Evolutionary conservation across 1,140 invertebrate genomes (phyloP).

Genomic region (Brachionus asplanchnoidis): DNA sequence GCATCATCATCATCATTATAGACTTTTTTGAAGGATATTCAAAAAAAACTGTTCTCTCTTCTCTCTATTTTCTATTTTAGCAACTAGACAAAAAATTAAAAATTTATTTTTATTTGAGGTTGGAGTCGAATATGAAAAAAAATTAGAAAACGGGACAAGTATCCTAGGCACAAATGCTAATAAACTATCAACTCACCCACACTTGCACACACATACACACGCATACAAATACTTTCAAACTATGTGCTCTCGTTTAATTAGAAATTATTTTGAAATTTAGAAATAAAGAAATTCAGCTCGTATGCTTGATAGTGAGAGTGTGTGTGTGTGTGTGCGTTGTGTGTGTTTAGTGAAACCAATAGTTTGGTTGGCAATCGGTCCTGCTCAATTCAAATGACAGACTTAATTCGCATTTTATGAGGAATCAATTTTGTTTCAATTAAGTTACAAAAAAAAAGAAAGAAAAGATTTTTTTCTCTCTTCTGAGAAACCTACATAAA

Average conservation of each 20-base stretch:
- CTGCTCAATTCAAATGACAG: background rate
- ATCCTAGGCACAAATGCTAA: background rate
- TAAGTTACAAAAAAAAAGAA: background rate
- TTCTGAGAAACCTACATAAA: background rate
- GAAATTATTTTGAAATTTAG: background rate
- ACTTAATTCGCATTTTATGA: background rate
- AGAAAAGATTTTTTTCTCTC: background rate
- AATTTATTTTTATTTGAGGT: background rate
- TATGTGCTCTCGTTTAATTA: background rate
- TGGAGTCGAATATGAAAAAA: background rate
- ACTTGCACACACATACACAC: background rate
- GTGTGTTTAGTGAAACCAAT: background rate
- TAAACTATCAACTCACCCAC: background rate
- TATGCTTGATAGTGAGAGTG: background rate
- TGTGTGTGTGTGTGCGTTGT: background rate
- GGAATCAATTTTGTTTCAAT: background rate
- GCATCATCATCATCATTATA: slow-evolving; percentile 41
- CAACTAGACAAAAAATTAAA: background rate
- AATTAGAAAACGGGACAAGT: background rate
- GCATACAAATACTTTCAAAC: background rate
- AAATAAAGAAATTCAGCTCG: background rate
- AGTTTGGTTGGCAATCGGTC: background rate
- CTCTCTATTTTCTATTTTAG: slow-evolving; percentile 28
- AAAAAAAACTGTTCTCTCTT: background rate
- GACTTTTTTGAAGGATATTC: background rate